Evolutionary conservation across 2,888 invertebrate species (phyloP), one percentile per base, ranked within the genome.

Genomic region (Adelphocoris suturalis): DNA sequence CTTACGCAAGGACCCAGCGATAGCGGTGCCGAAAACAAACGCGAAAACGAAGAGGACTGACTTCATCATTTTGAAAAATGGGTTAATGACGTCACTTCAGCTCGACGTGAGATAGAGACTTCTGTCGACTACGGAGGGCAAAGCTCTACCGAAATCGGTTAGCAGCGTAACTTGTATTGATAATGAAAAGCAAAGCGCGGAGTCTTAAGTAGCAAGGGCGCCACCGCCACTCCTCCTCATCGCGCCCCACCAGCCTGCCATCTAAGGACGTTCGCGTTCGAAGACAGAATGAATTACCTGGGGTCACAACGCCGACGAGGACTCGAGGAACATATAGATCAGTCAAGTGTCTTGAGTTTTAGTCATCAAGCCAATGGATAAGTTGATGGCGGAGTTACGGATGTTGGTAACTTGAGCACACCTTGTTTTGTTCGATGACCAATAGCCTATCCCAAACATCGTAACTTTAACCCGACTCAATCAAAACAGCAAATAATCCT

Each of bases 101-200:
- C 82, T 82, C 52, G 81, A 16, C 37, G 52, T 27, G 52, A 47
- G 47, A 19, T 81, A 37, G 37, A 47, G 37, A 37, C 7, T 37
- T 7, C 37, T 14, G 28, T 37, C 19, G 16, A 19, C 46, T 78
- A 47, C 76, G 76, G 37, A 19, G 0, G 19, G 14, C 52, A n/a
- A n/a, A 82, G 82, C 82, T 78, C 47, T 47, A 52, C 46, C 82
- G 19, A 82, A 82, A 82, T 52, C 14, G 82, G 82, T 82, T 16
- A 46, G 82, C 52, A 52, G 82, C 82, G 23, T 13, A 48, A 82
- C 52, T 78, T 52, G 82, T 47, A 82, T 52, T 82, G 82, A 82
- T 7, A 1, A 28, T 23, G 78, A 19, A 48, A 16, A 52, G 82
- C 19, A n/a, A 14, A 19, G 14, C n/a, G 48, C 27, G 52, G 82